A percentile compares a stretch with the other conserved stretches of the same genome.
phyloP scores from a whole-genome alignment of 2,888 invertebrate species.

The Punctoribates punctum region DNA sequence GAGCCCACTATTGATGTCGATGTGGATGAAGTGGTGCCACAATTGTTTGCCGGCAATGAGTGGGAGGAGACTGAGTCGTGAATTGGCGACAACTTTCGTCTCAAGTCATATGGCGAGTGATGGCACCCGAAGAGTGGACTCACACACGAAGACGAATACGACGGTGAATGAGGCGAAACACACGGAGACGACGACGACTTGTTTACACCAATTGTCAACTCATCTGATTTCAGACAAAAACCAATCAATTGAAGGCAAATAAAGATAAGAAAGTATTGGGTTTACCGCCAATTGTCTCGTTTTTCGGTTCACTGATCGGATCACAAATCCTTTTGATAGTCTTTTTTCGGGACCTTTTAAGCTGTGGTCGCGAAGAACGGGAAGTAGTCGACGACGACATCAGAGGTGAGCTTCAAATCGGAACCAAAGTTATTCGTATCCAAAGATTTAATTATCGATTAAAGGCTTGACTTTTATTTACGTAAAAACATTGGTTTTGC shows the following conservation, averaged over 20 bases:
- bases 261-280: background rate
- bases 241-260: background rate
- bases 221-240: background rate
- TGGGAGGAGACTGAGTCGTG: background rate
- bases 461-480: no score
- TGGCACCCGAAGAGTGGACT: conserved; percentile 55
- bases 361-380: background rate
- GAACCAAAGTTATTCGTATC: no score
- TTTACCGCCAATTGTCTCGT: conserved; percentile 6
- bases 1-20: conserved; percentile 6
- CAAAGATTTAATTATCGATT: no score
- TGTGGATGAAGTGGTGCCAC: conserved; percentile 41
- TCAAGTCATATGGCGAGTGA: conserved; percentile 83
- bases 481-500: no score
- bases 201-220: background rate
- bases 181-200: background rate
- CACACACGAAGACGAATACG: conserved; percentile 17
- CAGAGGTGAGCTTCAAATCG: background rate
- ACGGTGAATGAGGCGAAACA: background rate
- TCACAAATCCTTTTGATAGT: background rate
- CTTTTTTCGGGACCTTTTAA: conserved; percentile 29
- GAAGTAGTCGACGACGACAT: conserved; percentile 2
- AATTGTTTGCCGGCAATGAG: background rate
- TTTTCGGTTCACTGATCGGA: background rate
- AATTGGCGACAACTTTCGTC: conserved; percentile 62